phyloP scores from a whole-genome alignment of 2,888 invertebrate genomes.

The Ectemnius continuus region DNA sequence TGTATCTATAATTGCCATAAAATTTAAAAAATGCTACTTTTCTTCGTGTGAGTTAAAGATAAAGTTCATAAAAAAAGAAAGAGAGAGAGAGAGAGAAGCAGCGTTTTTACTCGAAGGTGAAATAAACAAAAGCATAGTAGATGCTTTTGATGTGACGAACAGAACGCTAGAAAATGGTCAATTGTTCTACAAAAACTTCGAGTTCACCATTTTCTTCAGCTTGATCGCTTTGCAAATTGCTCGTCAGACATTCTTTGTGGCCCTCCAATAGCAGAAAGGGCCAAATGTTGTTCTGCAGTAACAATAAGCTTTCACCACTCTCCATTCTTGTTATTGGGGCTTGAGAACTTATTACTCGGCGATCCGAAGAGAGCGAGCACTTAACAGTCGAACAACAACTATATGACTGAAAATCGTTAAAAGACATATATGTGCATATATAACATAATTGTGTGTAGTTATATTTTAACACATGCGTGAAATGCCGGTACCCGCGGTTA shows the following conservation, averaged over 20 bases:
- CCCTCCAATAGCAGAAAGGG: conserved; percentile 1
- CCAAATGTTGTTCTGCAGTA: background rate
- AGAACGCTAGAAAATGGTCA: no score
- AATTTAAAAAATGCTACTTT: no score
- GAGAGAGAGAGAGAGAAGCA: no score
- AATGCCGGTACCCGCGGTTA: background rate
- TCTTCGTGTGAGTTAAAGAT: no score
- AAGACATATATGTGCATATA: background rate
- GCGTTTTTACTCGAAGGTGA: no score
- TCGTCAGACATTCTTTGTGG: background rate
- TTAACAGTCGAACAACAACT: background rate
- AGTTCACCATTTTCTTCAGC: background rate
- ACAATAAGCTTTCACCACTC: background rate
- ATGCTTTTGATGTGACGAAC: no score
- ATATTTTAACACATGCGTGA: background rate
- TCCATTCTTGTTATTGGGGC: background rate
- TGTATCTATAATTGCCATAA: no score
- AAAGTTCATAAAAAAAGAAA: no score
- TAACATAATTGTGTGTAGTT: background rate
- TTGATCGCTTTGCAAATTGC: background rate
- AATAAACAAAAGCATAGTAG: no score
- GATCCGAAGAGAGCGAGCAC: background rate
- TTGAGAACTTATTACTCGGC: no score
- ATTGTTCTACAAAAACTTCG: background rate
- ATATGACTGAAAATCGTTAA: conserved; percentile 1